Percentiles rank a stretch among this genome's conserved stretches.
phyloP scores from a whole-genome alignment of 2,888 invertebrate species.

The Leistus spinibarbis region DNA sequence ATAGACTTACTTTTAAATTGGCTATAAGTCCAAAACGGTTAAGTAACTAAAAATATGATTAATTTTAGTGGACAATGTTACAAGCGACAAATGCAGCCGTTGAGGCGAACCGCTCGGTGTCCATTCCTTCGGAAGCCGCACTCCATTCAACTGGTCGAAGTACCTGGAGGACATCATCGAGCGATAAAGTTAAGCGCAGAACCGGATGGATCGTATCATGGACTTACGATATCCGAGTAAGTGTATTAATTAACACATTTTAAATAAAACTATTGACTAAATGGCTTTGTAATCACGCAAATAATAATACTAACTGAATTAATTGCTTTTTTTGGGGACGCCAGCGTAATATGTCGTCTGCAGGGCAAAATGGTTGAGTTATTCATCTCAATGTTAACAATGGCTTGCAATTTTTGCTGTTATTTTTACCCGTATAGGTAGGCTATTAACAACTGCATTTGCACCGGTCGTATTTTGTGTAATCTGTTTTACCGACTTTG shows the following conservation, averaged over 20 bases:
- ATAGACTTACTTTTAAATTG: too few relatives aligned
- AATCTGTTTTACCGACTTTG: neutral
- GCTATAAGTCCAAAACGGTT: too few relatives aligned
- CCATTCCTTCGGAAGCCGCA: conserved; percentile 68
- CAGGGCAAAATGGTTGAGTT: conserved; percentile 72
- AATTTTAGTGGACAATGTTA: conserved; percentile 75
- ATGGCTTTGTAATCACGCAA: neutral
- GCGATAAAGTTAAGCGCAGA: conserved; percentile 70
- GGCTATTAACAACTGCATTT: conserved; percentile 42
- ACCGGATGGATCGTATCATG: conserved; percentile 62
- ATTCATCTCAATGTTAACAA: conserved; percentile 72
- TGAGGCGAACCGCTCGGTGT: conserved; percentile 59
- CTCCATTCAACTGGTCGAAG: conserved; percentile 83
- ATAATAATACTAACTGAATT: neutral
- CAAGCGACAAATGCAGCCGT: conserved; percentile 70
- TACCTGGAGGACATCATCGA: conserved; percentile 69
- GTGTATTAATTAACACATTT: conserved; percentile 46
- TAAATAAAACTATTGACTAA: neutral
- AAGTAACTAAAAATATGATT: conserved; percentile 27
- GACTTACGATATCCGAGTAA: conserved; percentile 75
- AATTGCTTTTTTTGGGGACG: neutral
- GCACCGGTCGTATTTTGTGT: conserved; percentile 16
- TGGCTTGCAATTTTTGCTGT: conserved; percentile 74
- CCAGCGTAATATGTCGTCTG: conserved; percentile 68
- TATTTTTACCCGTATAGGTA: conserved; percentile 71